phyloP scores from a whole-genome alignment of 2,797 vertebrate genomes.

The Argyrosomus regius region DNA sequence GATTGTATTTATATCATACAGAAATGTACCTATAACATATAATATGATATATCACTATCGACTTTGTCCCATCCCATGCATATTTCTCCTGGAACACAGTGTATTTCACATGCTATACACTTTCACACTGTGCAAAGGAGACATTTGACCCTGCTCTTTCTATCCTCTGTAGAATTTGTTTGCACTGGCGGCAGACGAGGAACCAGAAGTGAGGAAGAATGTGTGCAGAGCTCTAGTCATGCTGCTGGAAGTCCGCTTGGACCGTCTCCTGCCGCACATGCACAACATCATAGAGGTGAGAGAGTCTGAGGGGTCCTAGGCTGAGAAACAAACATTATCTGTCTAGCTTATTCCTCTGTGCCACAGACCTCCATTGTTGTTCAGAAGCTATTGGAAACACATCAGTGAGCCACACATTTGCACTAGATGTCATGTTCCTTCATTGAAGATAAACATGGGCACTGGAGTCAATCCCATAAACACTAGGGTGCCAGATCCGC shows the following conservation, averaged over 20 bases:
- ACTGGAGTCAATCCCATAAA: not conserved
- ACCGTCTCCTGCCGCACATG: constrained; percentile 95
- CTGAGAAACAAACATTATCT: not conserved
- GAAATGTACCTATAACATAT: not conserved
- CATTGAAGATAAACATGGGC: not conserved
- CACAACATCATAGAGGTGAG: constrained; percentile 95
- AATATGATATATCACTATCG: not conserved
- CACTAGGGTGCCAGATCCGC: not conserved
- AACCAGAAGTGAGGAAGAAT: constrained; percentile 94
- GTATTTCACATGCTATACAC: not conserved
- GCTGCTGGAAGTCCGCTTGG: constrained; percentile 94
- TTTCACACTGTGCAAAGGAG: not conserved
- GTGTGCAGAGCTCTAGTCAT: constrained; percentile 95
- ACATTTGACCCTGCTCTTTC: not conserved
- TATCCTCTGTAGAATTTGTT: constrained; percentile 88
- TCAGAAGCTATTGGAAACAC: too few species aligned
- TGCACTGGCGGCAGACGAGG: constrained; percentile 93
- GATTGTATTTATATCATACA: not conserved
- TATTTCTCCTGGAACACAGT: not conserved
- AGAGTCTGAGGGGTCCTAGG: not conserved
- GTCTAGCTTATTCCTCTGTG: not conserved
- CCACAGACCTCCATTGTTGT: not conserved
- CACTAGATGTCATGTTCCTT: not conserved
- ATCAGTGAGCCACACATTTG: not conserved
- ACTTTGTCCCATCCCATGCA: not conserved